Evolutionary conservation across 2,888 invertebrate species (phyloP).

Genomic region (Plagiodera versicolora): DNA sequence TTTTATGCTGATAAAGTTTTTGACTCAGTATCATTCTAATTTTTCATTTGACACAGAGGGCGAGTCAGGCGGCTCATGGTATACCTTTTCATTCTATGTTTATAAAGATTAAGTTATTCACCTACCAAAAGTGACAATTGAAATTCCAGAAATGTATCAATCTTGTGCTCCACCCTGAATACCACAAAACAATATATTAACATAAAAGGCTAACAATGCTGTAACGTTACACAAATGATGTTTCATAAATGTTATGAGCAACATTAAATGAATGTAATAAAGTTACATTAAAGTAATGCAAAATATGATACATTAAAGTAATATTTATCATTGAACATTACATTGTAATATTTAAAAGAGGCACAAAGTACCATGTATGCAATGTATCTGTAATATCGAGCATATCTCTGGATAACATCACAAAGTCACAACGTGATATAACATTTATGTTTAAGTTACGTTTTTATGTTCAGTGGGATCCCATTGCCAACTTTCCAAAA

Average conservation of each 20-base stretch:
- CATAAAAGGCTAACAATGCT: background rate
- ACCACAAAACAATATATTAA: background rate
- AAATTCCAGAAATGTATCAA: background rate
- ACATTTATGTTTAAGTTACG: background rate
- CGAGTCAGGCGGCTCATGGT: background rate
- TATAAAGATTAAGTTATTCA: background rate
- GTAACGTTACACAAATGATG: background rate
- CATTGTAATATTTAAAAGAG: slow-evolving; percentile 1
- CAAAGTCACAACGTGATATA: too few species aligned
- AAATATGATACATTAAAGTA: background rate
- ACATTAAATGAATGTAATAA: background rate
- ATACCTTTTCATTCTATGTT: background rate
- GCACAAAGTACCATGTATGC: background rate
- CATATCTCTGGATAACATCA: too few species aligned
- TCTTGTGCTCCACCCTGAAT: background rate
- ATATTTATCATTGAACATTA: background rate
- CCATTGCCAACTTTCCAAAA: too few species aligned
- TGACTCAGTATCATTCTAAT: background rate
- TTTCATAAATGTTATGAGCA: background rate
- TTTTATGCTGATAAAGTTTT: background rate
- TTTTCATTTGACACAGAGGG: background rate
- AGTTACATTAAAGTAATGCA: background rate
- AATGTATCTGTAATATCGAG: background rate
- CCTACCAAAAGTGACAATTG: too few species aligned
- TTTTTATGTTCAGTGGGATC: background rate